phyloP scores from a whole-genome alignment of 2,113 vertebrate species.

The Corythoichthys intestinalis region DNA sequence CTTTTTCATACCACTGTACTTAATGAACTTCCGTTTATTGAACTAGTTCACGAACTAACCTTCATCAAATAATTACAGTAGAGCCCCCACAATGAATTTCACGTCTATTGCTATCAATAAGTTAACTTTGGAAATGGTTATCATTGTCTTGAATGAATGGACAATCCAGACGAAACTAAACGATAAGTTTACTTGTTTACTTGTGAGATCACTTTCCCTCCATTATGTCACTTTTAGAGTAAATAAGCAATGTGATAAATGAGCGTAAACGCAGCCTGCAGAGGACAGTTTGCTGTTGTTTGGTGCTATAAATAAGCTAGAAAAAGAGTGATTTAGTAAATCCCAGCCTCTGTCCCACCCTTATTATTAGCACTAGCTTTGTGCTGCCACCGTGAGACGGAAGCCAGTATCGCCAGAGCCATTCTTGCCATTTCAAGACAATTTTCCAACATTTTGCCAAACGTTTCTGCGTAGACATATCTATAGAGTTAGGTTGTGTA shows the following conservation, averaged over 20 bases:
- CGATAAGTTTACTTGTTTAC: not conserved
- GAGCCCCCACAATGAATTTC: too few relatives aligned
- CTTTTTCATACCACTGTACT: too few relatives aligned
- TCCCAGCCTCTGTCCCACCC: slow-evolving; percentile 19
- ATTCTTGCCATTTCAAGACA: slow-evolving; percentile 38
- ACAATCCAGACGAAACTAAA: not conserved
- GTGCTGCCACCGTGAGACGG: slow-evolving; percentile 39
- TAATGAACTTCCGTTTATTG: too few relatives aligned
- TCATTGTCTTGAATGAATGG: not conserved
- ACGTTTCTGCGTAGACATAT: slow-evolving; percentile 38
- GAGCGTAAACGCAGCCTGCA: not conserved
- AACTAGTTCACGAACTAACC: too few relatives aligned
- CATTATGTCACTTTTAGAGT: not conserved
- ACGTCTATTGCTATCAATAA: too few relatives aligned
- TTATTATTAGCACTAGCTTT: slow-evolving; percentile 59
- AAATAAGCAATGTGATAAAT: not conserved
- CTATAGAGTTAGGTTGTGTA: slow-evolving; percentile 37
- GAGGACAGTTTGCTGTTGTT: not conserved
- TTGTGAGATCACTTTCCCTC: not conserved
- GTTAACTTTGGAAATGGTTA: not conserved
- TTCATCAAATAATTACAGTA: too few relatives aligned
- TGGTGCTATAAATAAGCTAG: slow-evolving; percentile 29
- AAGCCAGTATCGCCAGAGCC: slow-evolving; percentile 29
- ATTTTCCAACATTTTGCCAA: slow-evolving; percentile 65
- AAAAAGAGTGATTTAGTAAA: slow-evolving; percentile 33